Percentiles rank a stretch among this genome's conserved stretches.
Conservation (phyloP, 2,888 invertebrate genomes). For the Eretmocerus hayati region DNA sequence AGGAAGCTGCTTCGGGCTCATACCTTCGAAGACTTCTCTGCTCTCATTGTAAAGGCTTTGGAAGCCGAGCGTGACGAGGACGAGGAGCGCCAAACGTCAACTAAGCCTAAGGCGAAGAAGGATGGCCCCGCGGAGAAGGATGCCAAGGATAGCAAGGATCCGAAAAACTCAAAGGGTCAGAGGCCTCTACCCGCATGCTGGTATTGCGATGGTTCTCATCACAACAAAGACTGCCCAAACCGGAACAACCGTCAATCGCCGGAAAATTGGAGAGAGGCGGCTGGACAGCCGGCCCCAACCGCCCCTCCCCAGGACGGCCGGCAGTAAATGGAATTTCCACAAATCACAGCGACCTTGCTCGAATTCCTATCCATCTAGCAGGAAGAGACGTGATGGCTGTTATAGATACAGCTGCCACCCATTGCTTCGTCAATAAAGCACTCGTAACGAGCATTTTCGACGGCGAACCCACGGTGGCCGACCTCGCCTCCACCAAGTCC, state of each 20-base stretch:
- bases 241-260: neutral
- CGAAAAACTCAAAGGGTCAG: neutral
- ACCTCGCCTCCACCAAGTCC: too few relatives aligned
- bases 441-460: neutral
- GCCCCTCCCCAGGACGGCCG: too few relatives aligned
- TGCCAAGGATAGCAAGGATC: neutral
- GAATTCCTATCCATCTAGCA: neutral
- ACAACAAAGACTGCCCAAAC: neutral
- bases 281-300: neutral
- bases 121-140: neutral
- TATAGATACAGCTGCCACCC: neutral
- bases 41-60: neutral
- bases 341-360: neutral
- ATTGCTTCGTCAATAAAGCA: neutral
- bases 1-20: neutral
- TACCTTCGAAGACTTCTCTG: neutral
- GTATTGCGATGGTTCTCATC: neutral
- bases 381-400: neutral
- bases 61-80: neutral
- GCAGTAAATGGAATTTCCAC: neutral
- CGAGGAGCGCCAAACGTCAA: neutral
- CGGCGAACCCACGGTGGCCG: too few relatives aligned
- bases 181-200: neutral
- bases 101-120: too few relatives aligned
- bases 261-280: neutral